These are phyloP conservation scores for Lampropteryx suffumata DNA, from an alignment of 2,888 invertebrate genomes.

Conservation along the genomic window DNA sequence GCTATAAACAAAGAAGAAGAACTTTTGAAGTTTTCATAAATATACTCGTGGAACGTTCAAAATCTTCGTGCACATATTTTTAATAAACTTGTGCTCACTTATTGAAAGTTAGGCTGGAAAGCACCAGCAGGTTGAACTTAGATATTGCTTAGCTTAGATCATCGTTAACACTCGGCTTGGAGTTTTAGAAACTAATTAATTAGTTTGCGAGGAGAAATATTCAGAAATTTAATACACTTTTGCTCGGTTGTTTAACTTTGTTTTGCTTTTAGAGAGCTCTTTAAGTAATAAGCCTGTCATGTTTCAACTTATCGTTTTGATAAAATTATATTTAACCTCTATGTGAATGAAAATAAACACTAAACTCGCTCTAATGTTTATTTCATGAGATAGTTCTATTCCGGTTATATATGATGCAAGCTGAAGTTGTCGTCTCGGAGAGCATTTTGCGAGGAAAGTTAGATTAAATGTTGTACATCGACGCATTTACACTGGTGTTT, in stretches of 20 bases:
- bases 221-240: conserved; percentile 55
- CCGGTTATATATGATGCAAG: conserved; percentile 52
- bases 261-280: conserved; percentile 38
- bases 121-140: conserved; percentile 43
- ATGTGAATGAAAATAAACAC: conserved; percentile 16
- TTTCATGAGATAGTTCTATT: conserved; percentile 31
- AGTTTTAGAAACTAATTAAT: conserved; percentile 63
- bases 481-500: conserved; percentile 58
- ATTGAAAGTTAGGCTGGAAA: conserved; percentile 37
- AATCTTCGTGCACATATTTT: not conserved
- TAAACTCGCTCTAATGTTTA: conserved; percentile 24
- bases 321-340: conserved; percentile 23
- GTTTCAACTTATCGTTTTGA: conserved; percentile 26
- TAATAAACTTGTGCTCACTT: conserved; percentile 4
- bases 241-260: conserved; percentile 40
- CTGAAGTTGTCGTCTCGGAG: conserved; percentile 53
- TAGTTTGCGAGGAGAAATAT: conserved; percentile 51
- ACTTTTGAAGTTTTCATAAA: too few species aligned
- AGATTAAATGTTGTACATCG: conserved; percentile 72
- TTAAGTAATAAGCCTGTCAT: conserved; percentile 40
- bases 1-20: too few species aligned
- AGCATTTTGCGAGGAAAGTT: conserved; percentile 66
- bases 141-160: conserved; percentile 62
- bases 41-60: not conserved
- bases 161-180: conserved; percentile 57